phyloP scores from a whole-genome alignment of 2,888 invertebrate genomes.

The Cosmorhoe ocellata region DNA sequence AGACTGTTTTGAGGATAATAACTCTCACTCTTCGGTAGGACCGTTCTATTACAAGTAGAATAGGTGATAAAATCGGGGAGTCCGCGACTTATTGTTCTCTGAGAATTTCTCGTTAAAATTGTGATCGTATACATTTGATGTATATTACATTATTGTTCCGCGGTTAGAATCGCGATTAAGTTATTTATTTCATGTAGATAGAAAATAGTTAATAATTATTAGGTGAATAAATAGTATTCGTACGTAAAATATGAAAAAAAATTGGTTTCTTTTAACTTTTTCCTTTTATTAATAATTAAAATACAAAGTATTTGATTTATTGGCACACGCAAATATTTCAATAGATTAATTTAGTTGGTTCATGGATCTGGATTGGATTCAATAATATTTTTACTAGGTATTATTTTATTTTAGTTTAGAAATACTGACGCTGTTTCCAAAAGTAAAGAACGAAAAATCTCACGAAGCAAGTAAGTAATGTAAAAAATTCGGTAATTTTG shows the following conservation, averaged over 20 bases:
- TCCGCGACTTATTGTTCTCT: constrained; percentile 72
- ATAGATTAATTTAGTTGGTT: too few relatives aligned
- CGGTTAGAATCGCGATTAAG: constrained; percentile 21
- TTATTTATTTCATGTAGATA: constrained; percentile 60
- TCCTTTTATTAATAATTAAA: too few relatives aligned
- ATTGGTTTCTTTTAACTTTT: too few relatives aligned
- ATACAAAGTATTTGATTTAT: too few relatives aligned
- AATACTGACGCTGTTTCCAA: too few relatives aligned
- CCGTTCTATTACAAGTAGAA: constrained; percentile 31
- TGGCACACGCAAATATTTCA: too few relatives aligned
- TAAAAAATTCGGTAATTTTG: too few relatives aligned
- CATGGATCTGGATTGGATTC: too few relatives aligned
- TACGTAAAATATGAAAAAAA: constrained; percentile 57
- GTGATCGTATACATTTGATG: constrained; percentile 47
- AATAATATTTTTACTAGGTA: too few relatives aligned
- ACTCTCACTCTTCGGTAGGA: constrained; percentile 63
- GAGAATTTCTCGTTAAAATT: constrained; percentile 33
- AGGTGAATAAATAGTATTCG: constrained; percentile 55
- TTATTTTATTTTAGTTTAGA: too few relatives aligned
- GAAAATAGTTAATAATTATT: neutral
- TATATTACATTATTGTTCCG: constrained; percentile 25
- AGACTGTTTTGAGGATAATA: constrained; percentile 60
- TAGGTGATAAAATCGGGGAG: constrained; percentile 48
- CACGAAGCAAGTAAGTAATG: too few relatives aligned
- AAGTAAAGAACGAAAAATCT: too few relatives aligned